Base-by-base conservation (phyloP, 2,113 vertebrate genomes). In the Clinocottus analis region DNA sequence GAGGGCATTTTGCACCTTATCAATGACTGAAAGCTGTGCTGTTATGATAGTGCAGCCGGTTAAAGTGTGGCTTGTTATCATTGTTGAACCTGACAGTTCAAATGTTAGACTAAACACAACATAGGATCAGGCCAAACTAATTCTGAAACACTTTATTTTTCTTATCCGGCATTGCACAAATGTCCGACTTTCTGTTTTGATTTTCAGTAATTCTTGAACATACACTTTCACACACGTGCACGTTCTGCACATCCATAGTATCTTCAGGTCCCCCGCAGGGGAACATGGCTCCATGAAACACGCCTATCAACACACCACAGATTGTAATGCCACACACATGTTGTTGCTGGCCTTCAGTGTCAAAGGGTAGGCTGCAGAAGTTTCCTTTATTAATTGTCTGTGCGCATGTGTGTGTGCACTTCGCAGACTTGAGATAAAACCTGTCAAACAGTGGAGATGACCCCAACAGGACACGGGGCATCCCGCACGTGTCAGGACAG, bases 371-470 rank as follows among this genome's bases (percentile, higher is more conserved):
- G 64, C 75, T 85, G 77, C 91, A 88, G 88, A 93, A 78, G 86
- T 93, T 95, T 94, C 90, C 91, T 86, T 91, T 93, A 86, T 86
- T 85, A 90, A 88, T 90, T 82, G 86, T 78, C 53, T 77, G 17
- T 25, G 41, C 29, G 53, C n/a, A 8, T 31, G 80, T 76, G 80
- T 64, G 67, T 85, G 81, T 25, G 45, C 27, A 33, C 60, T 77
- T 62, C 60, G 85, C 76, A 53, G 53, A 75, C 8, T 82, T 35
- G 16, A 89, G 90, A 93, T 93, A 91, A 92, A 91, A 89, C 85
- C 80, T 93, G 92, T 95, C 94, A 95, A 90, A 95, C 93, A 90
- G 87, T 86, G 79, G 77, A 87, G 87, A 75, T 90, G 92, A 93
- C 87, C 81, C 64, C 76, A 61, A 55, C 92, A 91, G 91, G 90